These are phyloP conservation scores for Standfussiana lucernea DNA, from an alignment of 2,888 invertebrate species.

Conservation along the genomic window DNA sequence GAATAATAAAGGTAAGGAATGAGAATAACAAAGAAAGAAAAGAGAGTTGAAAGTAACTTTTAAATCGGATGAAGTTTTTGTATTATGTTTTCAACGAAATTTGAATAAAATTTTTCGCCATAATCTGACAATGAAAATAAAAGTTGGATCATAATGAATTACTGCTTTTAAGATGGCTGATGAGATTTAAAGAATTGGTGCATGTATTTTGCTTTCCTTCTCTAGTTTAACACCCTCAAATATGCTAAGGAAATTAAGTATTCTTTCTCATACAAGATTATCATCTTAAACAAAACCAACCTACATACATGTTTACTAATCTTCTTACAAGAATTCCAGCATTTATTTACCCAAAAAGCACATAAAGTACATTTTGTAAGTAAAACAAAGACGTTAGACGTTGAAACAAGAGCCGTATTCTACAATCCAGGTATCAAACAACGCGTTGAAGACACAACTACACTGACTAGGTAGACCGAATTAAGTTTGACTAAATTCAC, in stretches of 20 bases:
- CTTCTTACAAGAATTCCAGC: constrained; percentile 8
- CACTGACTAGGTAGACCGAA: constrained; percentile 70
- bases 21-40: constrained; percentile 58
- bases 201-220: not conserved
- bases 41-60: constrained; percentile 59
- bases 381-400: constrained; percentile 40
- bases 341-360: constrained; percentile 39
- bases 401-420: constrained; percentile 48
- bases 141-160: not conserved
- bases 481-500: constrained; percentile 71
- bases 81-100: constrained; percentile 42
- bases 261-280: not conserved
- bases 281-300: constrained; percentile 7
- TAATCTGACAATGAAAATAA: constrained; percentile 31
- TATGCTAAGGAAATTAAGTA: too few relatives aligned
- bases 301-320: constrained; percentile 21
- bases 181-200: not conserved
- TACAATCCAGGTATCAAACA: constrained; percentile 75
- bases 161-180: not conserved
- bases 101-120: constrained; percentile 22
- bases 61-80: constrained; percentile 60
- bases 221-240: not conserved
- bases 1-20: constrained; percentile 64
- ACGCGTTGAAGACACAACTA: constrained; percentile 75
- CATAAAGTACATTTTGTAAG: constrained; percentile 24